Conservation (phyloP, 2,797 vertebrate species). For the Sebastes iracundus region DNA sequence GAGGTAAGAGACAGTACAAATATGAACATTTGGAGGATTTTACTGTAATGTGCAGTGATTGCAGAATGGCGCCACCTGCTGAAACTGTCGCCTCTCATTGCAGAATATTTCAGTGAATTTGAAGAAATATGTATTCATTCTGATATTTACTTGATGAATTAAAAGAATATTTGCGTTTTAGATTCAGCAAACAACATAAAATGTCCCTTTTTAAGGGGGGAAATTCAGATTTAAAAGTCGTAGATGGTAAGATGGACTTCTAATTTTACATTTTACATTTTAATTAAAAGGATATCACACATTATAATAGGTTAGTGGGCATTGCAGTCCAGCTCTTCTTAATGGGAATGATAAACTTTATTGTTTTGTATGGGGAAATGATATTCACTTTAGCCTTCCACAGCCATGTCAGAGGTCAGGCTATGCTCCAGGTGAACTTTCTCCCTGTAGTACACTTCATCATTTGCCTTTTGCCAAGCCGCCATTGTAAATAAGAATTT, state of each 20-base stretch:
- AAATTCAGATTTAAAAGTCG: not conserved
- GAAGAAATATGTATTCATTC: not conserved
- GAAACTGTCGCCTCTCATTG: conserved; percentile 5
- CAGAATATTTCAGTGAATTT: not conserved
- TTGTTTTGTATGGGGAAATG: not conserved
- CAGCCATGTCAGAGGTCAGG: not conserved
- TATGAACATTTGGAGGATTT: not conserved
- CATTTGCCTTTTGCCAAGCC: too few relatives aligned
- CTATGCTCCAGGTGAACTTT: not conserved
- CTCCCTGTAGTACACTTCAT: not conserved
- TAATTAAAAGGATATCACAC: not conserved
- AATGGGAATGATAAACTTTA: not conserved
- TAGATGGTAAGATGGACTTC: not conserved
- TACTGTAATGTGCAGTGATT: conserved; percentile 1
- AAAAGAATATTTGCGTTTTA: not conserved
- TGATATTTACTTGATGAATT: not conserved
- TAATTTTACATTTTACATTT: not conserved
- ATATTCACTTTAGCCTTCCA: not conserved
- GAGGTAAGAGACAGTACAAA: not conserved
- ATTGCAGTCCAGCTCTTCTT: not conserved
- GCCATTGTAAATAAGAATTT: too few relatives aligned
- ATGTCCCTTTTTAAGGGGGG: not conserved
- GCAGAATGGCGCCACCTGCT: conserved; percentile 68
- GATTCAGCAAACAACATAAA: too few relatives aligned
- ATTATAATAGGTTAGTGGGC: not conserved